These are phyloP conservation scores for Galendromus occidentalis DNA, from an alignment of 1,140 invertebrate genomes.

Conservation along the genomic window DNA sequence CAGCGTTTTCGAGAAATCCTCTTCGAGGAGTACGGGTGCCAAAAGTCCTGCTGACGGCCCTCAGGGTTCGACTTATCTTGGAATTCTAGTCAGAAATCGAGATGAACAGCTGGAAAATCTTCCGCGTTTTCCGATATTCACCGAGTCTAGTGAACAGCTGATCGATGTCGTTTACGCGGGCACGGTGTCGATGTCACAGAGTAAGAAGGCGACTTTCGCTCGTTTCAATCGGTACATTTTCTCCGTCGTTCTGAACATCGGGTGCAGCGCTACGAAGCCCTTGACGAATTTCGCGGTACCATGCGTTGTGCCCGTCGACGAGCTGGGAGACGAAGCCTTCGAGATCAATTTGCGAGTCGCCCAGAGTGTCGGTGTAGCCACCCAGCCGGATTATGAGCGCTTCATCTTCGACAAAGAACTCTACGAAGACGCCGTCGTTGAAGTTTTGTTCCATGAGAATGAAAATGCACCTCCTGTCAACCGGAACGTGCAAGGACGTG, in stretches of 20 bases:
- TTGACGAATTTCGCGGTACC: background rate
- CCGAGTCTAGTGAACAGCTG: background rate
- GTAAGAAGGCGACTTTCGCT: no score
- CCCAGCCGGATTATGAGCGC: background rate
- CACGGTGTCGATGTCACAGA: no score
- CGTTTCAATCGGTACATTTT: slow-evolving; percentile 9
- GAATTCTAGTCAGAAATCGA: background rate
- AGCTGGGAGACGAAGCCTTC: background rate
- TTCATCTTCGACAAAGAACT: background rate
- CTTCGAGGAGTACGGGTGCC: background rate
- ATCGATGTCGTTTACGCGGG: no score
- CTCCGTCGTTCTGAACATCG: background rate
- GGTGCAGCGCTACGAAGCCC: background rate
- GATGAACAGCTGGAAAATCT: background rate
- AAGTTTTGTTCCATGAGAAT: background rate
- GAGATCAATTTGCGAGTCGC: background rate
- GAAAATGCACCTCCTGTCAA: background rate
- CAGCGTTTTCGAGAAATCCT: background rate
- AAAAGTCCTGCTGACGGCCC: background rate
- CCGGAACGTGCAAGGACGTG: background rate
- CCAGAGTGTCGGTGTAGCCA: background rate
- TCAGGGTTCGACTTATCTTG: background rate
- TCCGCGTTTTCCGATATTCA: background rate
- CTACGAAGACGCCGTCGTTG: background rate
- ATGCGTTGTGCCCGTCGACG: background rate